phyloP scores from a whole-genome alignment of 2,888 invertebrate genomes.

The Tenthredo livida region DNA sequence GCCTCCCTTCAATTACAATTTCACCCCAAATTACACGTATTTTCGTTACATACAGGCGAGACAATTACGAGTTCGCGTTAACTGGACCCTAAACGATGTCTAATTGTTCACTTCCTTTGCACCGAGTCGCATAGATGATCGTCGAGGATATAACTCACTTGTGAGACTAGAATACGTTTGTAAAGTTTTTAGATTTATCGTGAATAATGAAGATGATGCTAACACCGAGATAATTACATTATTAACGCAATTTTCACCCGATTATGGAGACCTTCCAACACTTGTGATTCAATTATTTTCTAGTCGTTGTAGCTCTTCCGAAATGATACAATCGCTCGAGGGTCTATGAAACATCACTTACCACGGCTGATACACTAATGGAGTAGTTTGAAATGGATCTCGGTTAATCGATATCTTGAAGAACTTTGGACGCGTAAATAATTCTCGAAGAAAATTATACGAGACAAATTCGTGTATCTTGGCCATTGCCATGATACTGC shows the following conservation, averaged over 20 bases:
- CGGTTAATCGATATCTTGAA: not conserved
- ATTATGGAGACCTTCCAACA: not conserved
- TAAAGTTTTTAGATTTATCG: not conserved
- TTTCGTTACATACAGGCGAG: not conserved
- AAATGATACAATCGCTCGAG: not conserved
- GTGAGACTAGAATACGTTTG: not conserved
- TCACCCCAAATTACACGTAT: not conserved
- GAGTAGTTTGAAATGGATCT: not conserved
- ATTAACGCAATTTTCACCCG: not conserved
- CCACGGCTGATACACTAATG: not conserved
- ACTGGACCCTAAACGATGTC: not conserved
- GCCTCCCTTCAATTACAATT: not conserved
- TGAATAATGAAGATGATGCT: not conserved
- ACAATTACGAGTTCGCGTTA: not conserved
- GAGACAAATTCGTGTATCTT: not conserved
- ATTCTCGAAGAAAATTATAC: not conserved
- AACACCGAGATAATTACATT: not conserved
- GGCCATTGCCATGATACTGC: too few relatives aligned
- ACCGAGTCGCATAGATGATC: not conserved
- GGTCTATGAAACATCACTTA: not conserved
- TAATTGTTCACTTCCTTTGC: not conserved
- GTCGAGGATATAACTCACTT: not conserved
- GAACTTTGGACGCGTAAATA: slow-evolving; percentile 20
- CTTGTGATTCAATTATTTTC: not conserved
- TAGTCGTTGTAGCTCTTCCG: not conserved